Base-by-base conservation (phyloP, 2,888 invertebrate species). In the Cryptocheilus praepositus region DNA sequence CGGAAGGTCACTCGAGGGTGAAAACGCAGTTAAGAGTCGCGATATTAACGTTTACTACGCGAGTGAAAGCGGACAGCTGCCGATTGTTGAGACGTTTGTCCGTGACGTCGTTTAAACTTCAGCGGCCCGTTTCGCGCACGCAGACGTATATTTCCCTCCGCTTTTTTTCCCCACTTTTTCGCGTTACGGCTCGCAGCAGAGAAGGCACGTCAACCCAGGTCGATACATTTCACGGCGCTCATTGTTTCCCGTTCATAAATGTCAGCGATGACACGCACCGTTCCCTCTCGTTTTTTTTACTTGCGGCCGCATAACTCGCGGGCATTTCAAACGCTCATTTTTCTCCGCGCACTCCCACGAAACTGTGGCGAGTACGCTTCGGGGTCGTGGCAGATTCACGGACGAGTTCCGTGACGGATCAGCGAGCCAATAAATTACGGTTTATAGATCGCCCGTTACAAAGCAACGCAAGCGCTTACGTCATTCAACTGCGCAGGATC, bases 241-340 rank as follows among this genome's bases (percentile, higher is more conserved):
- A 69, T 76, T 72, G 78, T 76, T 70, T 64, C 53, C 22, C 70
- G 73, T 76, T 64, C 67, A 78, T 76, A 78, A 78, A 78, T 56
- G 78, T 76, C 78, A 72, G 22, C 70, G 64, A 66, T 66, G 72
- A 64, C 76, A 70, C 68, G 61, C 13, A 53, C 51, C 56, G 70
- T 70, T 70, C 64, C 62, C 57, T 59, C 52, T 44, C 62, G 51
- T 45, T 22, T 13, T 22, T 13, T 43, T 57, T 59, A 16, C 36
- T 52, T 21, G 21, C n/a, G 36, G 43, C 64, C 52, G 64, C 55
- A 49, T 51, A 49, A 57, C 61, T 59, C 66, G 55, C 58, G 44
- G 55, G 64, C 61, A 49, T 68, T 75, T 77, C 68, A 75, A 77
- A 76, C 70, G 53, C 63, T 71, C 69, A 66, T 79, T 79, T 72